Percentiles rank a stretch among this genome's conserved stretches.
Evolutionary conservation across 2,797 vertebrate genomes (phyloP).

Genomic region (Enteromius radiatus): DNA sequence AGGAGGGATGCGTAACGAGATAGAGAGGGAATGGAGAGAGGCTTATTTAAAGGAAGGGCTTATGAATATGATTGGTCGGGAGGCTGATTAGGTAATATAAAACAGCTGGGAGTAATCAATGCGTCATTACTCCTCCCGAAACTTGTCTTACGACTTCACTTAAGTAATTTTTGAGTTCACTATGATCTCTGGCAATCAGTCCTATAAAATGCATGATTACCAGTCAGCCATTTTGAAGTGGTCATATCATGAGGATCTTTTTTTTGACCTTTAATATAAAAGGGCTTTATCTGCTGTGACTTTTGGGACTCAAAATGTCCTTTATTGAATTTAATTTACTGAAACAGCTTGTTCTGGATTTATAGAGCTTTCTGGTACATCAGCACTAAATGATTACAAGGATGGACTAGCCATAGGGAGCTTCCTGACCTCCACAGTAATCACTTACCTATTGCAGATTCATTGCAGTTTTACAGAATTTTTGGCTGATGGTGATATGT

Average conservation of each 20-base stretch:
- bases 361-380: background rate
- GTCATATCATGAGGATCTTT: background rate
- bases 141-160: too few species aligned
- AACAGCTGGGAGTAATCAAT: too few species aligned
- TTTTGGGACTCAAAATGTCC: background rate
- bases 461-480: background rate
- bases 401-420: background rate
- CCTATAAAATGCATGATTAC: background rate
- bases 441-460: constrained; percentile 15
- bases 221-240: background rate
- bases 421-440: background rate
- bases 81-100: too few species aligned
- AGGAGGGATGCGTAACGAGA: too few species aligned
- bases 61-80: too few species aligned
- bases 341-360: background rate
- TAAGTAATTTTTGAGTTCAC: background rate
- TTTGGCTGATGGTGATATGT: background rate
- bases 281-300: background rate
- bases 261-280: constrained; percentile 1
- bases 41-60: too few species aligned
- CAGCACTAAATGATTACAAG: background rate
- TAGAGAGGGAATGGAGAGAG: too few species aligned
- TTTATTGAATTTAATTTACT: constrained; percentile 3
- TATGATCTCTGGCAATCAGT: background rate
- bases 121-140: too few species aligned